phyloP scores from a whole-genome alignment of 2,888 invertebrate genomes.

The Taenaris catops region DNA sequence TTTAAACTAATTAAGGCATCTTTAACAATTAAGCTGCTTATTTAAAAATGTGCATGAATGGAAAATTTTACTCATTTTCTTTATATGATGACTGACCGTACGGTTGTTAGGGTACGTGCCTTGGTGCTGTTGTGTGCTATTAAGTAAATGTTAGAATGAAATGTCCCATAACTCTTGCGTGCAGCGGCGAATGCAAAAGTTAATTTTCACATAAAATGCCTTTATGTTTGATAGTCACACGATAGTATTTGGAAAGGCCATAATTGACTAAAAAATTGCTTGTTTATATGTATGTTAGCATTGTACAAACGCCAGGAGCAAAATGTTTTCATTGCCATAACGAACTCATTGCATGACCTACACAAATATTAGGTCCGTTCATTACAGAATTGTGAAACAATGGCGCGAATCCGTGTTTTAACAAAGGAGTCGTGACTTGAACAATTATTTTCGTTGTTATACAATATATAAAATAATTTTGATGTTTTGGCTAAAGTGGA shows the following conservation, averaged over 20 bases:
- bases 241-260: neutral
- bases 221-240: no score
- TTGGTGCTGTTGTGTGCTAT: no score
- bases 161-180: no score
- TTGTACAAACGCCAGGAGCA: slow-evolving; percentile 41
- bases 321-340: slow-evolving; percentile 43
- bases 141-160: no score
- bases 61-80: no score
- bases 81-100: no score
- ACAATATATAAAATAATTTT: slow-evolving; percentile 5
- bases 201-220: no score
- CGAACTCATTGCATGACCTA: slow-evolving; percentile 43
- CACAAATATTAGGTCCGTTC: slow-evolving; percentile 31
- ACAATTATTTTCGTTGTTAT: slow-evolving; percentile 10
- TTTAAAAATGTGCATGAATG: no score
- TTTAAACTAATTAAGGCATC: no score
- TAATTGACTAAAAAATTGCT: slow-evolving; percentile 48
- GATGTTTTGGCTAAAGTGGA: neutral
- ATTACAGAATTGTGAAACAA: slow-evolving; percentile 26
- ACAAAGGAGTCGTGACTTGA: slow-evolving; percentile 20
- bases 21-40: no score
- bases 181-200: no score
- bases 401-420: slow-evolving; percentile 24
- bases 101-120: no score
- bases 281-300: slow-evolving; percentile 48